Base-by-base conservation (phyloP, 2,797 vertebrate genomes). In the Gorsachius magnificus region DNA sequence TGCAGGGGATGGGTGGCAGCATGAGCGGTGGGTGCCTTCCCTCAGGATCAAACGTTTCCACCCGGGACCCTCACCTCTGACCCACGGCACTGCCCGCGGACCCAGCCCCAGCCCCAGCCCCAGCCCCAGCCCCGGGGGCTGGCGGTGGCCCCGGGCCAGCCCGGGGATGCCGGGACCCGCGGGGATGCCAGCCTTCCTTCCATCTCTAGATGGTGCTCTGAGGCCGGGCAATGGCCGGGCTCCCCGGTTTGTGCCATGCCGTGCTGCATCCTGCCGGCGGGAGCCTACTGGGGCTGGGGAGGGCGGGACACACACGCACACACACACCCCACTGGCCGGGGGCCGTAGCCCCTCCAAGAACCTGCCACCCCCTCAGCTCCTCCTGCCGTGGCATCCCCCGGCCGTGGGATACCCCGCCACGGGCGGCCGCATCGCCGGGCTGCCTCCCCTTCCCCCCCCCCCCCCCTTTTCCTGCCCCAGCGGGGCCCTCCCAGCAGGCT, bases 201-300 rank as follows among this genome's bases (percentile, higher is more conserved):
- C 84, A 89, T 83, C 97, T 61, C 95, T 97, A 97, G 97, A 31
- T 97, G 97, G 96, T 93, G 96, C 91, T 97, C 94, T 96, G 90
- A 77, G 87, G 91, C 92, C 61, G 54, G 63, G 57, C 83, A 71
- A 86, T 7, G 21, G 38, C 65, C 57, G 8, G 5, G 58, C 41
- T 74, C 13, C 21, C 24, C 54, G 1, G 15, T 1, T 7, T 10
- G 57, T 51, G 29, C 72, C 11, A 2, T 6, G 38, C 60, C 33
- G 0, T 33, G 31, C 57, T 12, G 20, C 5, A 8, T 41, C 41
- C 77, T 8, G 33, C 35, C 10, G 26, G 35, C n/a, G 5, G 50
- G 15, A 29, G 0, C 61, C 0, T 13, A 1, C 1, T 3, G 33
- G 19, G 28, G 17, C 26, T 17, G 74, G 16, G 10, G 15, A 36